Base-by-base conservation (phyloP, 2,888 invertebrate species). In the Drosophila phalerata region DNA sequence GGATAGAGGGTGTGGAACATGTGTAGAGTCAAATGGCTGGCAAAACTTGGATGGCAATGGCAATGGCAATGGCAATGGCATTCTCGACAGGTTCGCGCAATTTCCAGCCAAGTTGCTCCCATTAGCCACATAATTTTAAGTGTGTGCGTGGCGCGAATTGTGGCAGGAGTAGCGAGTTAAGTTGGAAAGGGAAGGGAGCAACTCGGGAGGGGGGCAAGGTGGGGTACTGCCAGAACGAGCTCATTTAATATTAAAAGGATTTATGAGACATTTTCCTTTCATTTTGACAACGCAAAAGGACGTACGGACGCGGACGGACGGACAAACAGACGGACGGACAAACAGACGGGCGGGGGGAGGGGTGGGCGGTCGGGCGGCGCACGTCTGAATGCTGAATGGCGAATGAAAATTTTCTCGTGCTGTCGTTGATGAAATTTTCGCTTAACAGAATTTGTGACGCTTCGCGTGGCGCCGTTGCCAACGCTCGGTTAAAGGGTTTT, bases 221-320 rank as follows among this genome's bases (percentile, higher is more conserved):
- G 40, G 49, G 38, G 13, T 1, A 15, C 15, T 10, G 62, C 64
- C 62, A 68, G 80, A 84, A 77, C 73, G 82, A 85, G 88, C 89
- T 89, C 90, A 90, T 90, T 90, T 89, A 90, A 90, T 90, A 90
- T 90, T 90, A 90, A 90, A 90, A 90, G 89, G 89, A 90, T 90
- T 90, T 90, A 90, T 90, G 90, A 90, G 90, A 90, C 90, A 83
- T 85, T 90, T 86, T 83, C 89, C 86, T 90, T 89, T 85, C 88
- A 88, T 89, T 88, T 88, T 88, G 90, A 90, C 89, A 88, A 89
- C 88, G 80, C 52, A 53, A 67, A 88, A 69, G 72, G 79, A 75
- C 61, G 58, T 43, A 72, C 47, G 47, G 55, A 51, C 62, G 67
- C 15, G 40, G 40, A 40, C 53, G 57, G 76, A 69, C 76, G 70